Evolutionary conservation across 2,888 invertebrate species (phyloP).

Genomic region (Philereme vetulata): DNA sequence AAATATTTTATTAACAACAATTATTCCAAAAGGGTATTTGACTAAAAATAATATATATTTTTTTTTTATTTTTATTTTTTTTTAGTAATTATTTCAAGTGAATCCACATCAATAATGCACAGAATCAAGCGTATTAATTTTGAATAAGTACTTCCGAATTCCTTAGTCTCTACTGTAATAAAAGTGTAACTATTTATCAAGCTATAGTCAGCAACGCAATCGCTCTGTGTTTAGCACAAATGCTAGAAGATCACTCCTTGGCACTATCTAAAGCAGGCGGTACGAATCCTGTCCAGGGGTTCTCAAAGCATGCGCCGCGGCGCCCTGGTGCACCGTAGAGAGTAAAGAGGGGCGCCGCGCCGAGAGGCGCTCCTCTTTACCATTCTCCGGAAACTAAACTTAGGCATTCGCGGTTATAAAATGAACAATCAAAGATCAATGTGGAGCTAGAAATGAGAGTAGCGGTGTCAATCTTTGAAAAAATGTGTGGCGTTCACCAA

Average conservation of each 20-base stretch:
- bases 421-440: too few species aligned
- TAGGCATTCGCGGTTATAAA: too few species aligned
- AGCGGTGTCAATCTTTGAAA: too few species aligned
- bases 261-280: background rate
- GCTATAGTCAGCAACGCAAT: slow-evolving; percentile 20
- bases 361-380: too few species aligned
- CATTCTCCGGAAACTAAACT: too few species aligned
- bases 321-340: too few species aligned
- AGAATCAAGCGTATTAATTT: slow-evolving; percentile 23
- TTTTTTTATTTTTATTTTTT: slow-evolving; percentile 18
- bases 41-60: slow-evolving; percentile 15
- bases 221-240: slow-evolving; percentile 6
- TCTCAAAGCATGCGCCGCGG: too few species aligned
- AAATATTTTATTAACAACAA: slow-evolving; percentile 19
- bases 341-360: too few species aligned
- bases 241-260: background rate
- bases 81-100: slow-evolving; percentile 6
- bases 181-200: slow-evolving; percentile 9
- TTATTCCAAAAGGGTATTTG: slow-evolving; percentile 30
- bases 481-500: too few species aligned
- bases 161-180: slow-evolving; percentile 25
- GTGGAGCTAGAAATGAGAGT: too few species aligned
- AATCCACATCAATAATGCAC: slow-evolving; percentile 30
- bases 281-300: too few species aligned
- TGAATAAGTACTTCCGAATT: slow-evolving; percentile 10